Evolutionary conservation across 2,113 vertebrate genomes (phyloP).

Genomic region (Eretmochelys imbricata): DNA sequence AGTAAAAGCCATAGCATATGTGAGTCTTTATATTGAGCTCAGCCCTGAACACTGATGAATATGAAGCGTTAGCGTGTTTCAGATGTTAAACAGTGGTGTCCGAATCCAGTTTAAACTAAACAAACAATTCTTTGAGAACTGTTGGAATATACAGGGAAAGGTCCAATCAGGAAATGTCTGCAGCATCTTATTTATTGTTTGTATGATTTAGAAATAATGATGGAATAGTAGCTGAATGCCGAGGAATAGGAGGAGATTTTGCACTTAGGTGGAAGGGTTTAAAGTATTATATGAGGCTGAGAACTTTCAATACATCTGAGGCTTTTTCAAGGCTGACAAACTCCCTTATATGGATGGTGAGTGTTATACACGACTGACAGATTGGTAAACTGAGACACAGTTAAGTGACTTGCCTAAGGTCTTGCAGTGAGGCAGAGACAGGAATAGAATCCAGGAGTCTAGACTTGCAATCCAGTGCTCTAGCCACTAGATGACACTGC

Average conservation of each 20-base stretch:
- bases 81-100: background rate
- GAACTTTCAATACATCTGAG: background rate
- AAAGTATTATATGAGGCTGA: too few species aligned
- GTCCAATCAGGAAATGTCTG: background rate
- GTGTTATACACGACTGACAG: background rate
- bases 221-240: too few species aligned
- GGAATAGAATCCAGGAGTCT: background rate
- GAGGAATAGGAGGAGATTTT: background rate
- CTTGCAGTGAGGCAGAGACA: background rate
- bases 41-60: background rate
- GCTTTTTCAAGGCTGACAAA: background rate
- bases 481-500: background rate
- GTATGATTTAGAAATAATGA: background rate
- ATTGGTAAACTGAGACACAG: conserved; percentile 9
- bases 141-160: background rate
- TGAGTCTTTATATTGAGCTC: background rate
- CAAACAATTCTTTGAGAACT: background rate
- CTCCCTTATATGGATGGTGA: background rate
- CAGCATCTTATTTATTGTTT: background rate
- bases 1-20: background rate
- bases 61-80: background rate
- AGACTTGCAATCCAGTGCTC: background rate
- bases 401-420: background rate
- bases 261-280: background rate
- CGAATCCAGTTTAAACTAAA: background rate